phyloP scores from a whole-genome alignment of 2,888 invertebrate species.

The Cephus rjabovi region DNA sequence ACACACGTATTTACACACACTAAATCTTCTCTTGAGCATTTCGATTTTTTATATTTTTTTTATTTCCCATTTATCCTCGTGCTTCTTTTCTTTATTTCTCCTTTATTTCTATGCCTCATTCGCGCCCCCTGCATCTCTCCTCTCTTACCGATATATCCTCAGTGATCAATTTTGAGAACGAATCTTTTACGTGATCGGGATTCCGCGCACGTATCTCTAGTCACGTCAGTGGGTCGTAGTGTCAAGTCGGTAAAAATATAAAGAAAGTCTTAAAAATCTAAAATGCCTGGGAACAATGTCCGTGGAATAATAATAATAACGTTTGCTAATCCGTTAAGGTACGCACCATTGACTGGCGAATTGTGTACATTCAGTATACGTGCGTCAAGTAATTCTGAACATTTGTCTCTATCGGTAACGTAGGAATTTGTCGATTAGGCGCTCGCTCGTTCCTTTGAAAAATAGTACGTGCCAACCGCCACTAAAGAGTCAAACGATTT shows the following conservation, averaged over 20 bases:
- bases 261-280: neutral
- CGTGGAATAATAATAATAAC: neutral
- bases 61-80: neutral
- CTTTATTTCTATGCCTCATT: neutral
- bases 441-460: conserved; percentile 33
- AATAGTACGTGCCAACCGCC: conserved; percentile 33
- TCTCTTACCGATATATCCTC: neutral
- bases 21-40: neutral
- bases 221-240: neutral
- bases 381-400: neutral
- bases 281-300: neutral
- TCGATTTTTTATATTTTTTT: neutral
- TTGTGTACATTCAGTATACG: neutral
- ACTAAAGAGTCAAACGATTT: conserved; percentile 35
- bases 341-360: neutral
- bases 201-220: neutral
- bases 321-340: neutral
- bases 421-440: conserved; percentile 19
- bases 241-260: neutral
- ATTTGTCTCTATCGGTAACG: neutral
- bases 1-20: neutral
- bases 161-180: neutral
- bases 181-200: neutral
- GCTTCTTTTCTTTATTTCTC: neutral
- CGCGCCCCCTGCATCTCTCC: neutral